Conservation (phyloP, 2,797 vertebrate genomes). For the Rhinoraja longicauda region DNA sequence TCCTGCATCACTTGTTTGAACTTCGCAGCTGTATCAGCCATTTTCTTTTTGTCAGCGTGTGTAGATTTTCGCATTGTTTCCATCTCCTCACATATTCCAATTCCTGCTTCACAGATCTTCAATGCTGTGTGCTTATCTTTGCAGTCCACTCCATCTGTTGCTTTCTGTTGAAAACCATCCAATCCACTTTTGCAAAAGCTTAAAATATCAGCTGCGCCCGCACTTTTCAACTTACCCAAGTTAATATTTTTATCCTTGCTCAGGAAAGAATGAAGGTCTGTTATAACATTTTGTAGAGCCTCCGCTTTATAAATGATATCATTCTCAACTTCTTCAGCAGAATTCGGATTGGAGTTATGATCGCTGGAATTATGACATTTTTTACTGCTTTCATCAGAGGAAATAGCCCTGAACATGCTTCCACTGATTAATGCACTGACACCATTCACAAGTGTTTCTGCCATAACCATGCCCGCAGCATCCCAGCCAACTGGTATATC, state of each 20-base stretch:
- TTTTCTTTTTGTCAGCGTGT: not conserved
- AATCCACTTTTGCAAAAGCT: not conserved
- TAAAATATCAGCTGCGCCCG: too few species aligned
- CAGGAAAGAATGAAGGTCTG: not conserved
- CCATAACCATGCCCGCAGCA: not conserved
- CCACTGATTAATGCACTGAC: not conserved
- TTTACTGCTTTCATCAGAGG: too few species aligned
- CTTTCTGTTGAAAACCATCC: not conserved
- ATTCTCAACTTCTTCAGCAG: not conserved
- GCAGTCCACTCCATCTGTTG: not conserved
- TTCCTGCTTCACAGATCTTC: constrained; percentile 38
- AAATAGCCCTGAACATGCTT: not conserved
- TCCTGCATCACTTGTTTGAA: not conserved
- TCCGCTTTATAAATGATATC: not conserved
- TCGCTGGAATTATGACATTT: too few species aligned
- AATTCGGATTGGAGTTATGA: not conserved
- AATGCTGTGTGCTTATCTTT: not conserved
- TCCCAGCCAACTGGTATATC: not conserved
- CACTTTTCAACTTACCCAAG: not conserved
- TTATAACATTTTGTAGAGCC: not conserved
- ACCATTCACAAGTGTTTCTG: not conserved
- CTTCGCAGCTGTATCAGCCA: not conserved
- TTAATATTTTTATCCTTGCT: not conserved
- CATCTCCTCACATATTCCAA: constrained; percentile 41
- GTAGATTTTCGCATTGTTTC: constrained; percentile 38